Base-by-base conservation (phyloP, 1,140 invertebrate species). In the Aradophagus sp. region DNA sequence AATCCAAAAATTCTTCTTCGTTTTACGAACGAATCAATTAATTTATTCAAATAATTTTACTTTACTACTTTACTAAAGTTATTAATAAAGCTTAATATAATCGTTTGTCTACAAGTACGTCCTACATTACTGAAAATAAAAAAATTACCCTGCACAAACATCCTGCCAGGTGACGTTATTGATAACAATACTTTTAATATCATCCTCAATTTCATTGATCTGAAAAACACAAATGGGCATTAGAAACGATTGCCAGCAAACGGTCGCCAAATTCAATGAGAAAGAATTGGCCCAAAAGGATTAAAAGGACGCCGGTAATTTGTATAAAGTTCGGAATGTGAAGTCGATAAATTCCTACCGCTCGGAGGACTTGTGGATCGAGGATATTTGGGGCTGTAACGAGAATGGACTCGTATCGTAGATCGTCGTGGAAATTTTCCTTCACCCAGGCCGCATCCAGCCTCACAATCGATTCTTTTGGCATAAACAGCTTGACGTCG, bases 311-410 rank as follows among this genome's bases (percentile, higher is more conserved):
- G 4, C 20, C 8, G 8, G 17, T 15, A 50, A 29, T 56, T 32
- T 36, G 34, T 23, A 26, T 42, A 56, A 66, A 50, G 52, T 29
- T 63, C 34, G 47, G 17, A 34, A 65, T 52, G 42, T 23, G 42
- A 17, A 53, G 13, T 55, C 41, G 52, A 73, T 27, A 50, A 26
- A 39, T 52, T 5, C 44, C 77, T 80, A 87, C 86, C 77, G 77
- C 69, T 61, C 74, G 62, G 34, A 87, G 71, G 31, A 87, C 77
- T 68, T 83, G 70, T 3, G 81, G 82, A 7, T 81, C 75, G 27
- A 87, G 65, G 10, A 87, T 73, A 58, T 87, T 86, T 11, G 85
- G 81, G 0, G 85, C 86, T 6, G 77, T 82, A n/a, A 87, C 45
- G 45, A 87, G 82, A 41, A 87, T 80, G 66, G 77, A 84, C 50